Evolutionary conservation across 2,797 vertebrate species (phyloP), one percentile per base, ranked within the genome.

Genomic region (Leontocebus nigricollis): DNA sequence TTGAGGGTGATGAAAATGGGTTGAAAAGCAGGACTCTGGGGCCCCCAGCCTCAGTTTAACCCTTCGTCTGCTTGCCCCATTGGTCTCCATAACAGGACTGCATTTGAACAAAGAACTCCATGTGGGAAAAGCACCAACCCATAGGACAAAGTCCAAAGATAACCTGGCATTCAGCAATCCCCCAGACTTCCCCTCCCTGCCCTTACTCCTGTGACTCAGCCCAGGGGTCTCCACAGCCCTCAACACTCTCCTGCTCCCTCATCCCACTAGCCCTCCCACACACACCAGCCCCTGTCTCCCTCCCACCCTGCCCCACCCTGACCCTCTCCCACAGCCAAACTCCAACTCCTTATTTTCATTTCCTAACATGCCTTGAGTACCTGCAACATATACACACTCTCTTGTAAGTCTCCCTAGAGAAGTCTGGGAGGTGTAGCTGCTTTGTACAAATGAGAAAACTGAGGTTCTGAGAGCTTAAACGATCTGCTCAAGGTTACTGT

Each of bases 111-210:
- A 89, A 95, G 75, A 59, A n/a, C 39, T 70, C 50, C 19, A 46
- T 50, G 57, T 91, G 70, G 81, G 94, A 86, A 93, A 91, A 80
- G 59, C 72, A 24, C 81, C 92, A 30, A 76, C 84, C 72, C 87
- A 3, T 2, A 70, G 39, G 79, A 85, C 67, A 39, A 67, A 85
- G 26, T 55, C 50, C 72, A 52, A 64, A 81, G 86, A 80, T 55
- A n/a, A 61, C 70, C 61, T 79, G 76, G 64, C 64, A 20, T n/a
- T 93, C 86, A 90, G 95, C 48, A 22, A 17, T 20, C 67, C 70
- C 12, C 26, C 61, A 41, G 19, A 0, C 70, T 33, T 83, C 88
- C 76, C 77, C 59, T 61, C 10, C 22, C 41, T 24, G 17, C 36
- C 61, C 55, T 79, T 24, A 39, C 87, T n/a, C 27, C 76, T 36